These are phyloP conservation scores for Poeciliopsis prolifica DNA, from an alignment of 2,113 vertebrate species.

Conservation along the genomic window DNA sequence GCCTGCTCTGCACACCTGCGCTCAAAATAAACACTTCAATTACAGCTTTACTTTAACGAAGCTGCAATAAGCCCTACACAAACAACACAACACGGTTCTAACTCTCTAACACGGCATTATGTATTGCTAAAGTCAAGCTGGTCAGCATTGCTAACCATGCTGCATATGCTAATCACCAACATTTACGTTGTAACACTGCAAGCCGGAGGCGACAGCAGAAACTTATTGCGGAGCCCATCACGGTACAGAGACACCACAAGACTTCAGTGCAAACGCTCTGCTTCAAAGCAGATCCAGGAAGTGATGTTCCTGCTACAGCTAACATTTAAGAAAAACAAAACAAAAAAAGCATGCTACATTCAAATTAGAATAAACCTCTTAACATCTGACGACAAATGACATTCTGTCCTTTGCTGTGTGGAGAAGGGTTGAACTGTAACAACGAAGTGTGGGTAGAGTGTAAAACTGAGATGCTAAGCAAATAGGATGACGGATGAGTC, in stretches of 20 bases:
- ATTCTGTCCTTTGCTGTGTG: background rate
- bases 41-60: background rate
- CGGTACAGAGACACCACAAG: slow-evolving; percentile 9
- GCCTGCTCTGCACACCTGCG: slow-evolving; percentile 30
- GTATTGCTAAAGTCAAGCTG: slow-evolving; percentile 14
- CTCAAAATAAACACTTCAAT: background rate
- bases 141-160: background rate
- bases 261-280: slow-evolving; percentile 2
- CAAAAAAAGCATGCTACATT: slow-evolving; percentile 4
- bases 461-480: background rate
- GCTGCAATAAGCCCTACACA: background rate
- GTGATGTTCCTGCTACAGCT: background rate
- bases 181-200: background rate
- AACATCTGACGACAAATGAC: background rate
- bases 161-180: slow-evolving; percentile 1
- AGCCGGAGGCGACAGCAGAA: slow-evolving; percentile 23
- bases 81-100: background rate
- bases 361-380: background rate
- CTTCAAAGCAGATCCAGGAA: background rate
- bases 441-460: background rate
- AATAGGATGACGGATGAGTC: background rate
- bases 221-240: slow-evolving; percentile 20
- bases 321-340: no score
- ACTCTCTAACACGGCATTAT: background rate
- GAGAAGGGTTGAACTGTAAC: background rate